Percentiles rank a stretch among this genome's conserved stretches.
phyloP scores from a whole-genome alignment of 1,140 invertebrate species.

The Aphaenogaster ashmeadi region DNA sequence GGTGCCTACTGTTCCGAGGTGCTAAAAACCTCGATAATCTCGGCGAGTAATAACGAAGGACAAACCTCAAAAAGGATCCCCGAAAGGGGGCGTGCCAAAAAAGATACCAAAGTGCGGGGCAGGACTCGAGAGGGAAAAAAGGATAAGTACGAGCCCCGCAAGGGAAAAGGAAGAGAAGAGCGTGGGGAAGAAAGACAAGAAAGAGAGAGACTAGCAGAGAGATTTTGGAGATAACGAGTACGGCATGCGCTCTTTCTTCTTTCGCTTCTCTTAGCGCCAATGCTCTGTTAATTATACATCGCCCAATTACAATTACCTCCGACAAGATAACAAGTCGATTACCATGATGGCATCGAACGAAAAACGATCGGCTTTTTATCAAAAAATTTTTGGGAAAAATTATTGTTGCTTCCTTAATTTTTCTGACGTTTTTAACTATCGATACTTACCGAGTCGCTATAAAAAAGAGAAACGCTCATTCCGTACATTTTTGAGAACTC shows the following conservation, averaged over 20 bases:
- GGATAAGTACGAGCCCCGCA: constrained; percentile 61
- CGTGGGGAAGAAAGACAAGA: constrained; percentile 45
- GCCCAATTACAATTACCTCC: constrained; percentile 78
- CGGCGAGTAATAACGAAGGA: constrained; percentile 71
- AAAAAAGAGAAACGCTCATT: background rate
- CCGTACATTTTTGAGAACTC: background rate
- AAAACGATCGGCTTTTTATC: constrained; percentile 54
- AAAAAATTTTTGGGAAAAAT: constrained; percentile 26
- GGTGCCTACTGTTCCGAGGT: constrained; percentile 50
- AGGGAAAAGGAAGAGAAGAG: constrained; percentile 43
- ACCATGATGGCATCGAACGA: constrained; percentile 64
- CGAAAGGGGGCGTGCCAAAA: constrained; percentile 59
- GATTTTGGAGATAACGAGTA: constrained; percentile 81
- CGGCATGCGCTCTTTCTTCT: constrained; percentile 73
- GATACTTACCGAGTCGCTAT: background rate
- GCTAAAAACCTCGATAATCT: constrained; percentile 75
- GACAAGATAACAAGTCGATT: constrained; percentile 79
- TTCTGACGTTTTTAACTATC: background rate
- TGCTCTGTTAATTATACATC: constrained; percentile 78
- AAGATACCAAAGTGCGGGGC: constrained; percentile 44
- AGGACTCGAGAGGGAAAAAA: constrained; percentile 26
- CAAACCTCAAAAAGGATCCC: constrained; percentile 61
- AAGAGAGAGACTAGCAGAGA: constrained; percentile 52
- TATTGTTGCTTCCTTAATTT: background rate
- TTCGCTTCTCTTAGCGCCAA: constrained; percentile 70